phyloP scores from a whole-genome alignment of 2,113 vertebrate genomes.

The Coryphaenoides rupestris region DNA sequence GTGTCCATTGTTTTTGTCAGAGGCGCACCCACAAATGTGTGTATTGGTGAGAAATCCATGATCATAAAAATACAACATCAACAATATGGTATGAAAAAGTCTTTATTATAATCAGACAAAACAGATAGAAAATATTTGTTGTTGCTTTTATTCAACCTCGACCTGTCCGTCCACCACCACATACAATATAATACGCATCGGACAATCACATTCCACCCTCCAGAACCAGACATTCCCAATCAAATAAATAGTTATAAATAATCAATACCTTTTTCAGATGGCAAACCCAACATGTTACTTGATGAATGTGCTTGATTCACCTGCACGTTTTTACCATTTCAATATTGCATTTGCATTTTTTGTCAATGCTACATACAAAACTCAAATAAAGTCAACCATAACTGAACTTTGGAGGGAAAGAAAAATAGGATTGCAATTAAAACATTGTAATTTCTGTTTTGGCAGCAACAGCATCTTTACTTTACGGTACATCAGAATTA shows the following conservation, averaged over 20 bases:
- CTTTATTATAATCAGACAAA: constrained; percentile 44
- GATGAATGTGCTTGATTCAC: neutral
- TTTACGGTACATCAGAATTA: neutral
- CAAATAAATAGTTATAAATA: constrained; percentile 47
- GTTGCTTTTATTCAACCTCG: neutral
- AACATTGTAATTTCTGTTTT: neutral
- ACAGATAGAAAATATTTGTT: constrained; percentile 4
- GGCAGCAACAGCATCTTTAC: neutral
- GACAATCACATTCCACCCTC: neutral
- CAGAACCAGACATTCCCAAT: constrained; percentile 7
- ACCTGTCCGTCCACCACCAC: constrained; percentile 2
- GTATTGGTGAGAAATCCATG: neutral
- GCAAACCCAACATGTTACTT: neutral
- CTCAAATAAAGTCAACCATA: too few relatives aligned
- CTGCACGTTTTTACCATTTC: neutral
- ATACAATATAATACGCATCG: neutral
- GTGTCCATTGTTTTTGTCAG: too few relatives aligned
- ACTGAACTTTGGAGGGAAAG: too few relatives aligned
- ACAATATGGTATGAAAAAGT: constrained; percentile 18
- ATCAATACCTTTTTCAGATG: neutral
- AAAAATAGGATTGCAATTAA: neutral
- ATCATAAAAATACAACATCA: neutral
- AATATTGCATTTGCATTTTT: neutral
- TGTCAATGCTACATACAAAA: too few relatives aligned
- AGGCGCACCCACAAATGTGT: too few relatives aligned